phyloP scores from a whole-genome alignment of 2,888 invertebrate species.

The Platerodrilus igneus region DNA sequence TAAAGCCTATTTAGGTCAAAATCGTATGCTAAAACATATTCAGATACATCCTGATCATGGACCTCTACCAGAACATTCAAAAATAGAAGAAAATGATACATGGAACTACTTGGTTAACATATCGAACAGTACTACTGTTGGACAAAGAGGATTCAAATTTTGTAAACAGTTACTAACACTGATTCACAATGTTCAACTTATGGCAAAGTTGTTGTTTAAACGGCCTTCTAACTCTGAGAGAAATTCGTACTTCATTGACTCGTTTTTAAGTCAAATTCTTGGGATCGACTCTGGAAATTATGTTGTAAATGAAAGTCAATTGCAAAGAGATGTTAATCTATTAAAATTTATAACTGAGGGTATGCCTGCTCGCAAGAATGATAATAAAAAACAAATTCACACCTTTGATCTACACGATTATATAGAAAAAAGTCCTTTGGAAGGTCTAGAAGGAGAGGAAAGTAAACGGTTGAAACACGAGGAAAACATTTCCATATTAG shows the following conservation, averaged over 20 bases:
- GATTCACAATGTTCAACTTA: slow-evolving; percentile 37
- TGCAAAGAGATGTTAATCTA: slow-evolving; percentile 37
- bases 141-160: slow-evolving; percentile 38
- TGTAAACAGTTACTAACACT: slow-evolving; percentile 42
- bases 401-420: no score
- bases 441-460: no score
- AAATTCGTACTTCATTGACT: slow-evolving; percentile 38
- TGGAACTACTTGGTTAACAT: slow-evolving; percentile 43
- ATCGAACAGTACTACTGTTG: slow-evolving; percentile 37
- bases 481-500: no score
- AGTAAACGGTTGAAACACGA: no score
- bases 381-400: no score
- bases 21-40: slow-evolving; percentile 58
- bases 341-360: no score
- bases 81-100: slow-evolving; percentile 34
- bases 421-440: no score
- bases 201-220: slow-evolving; percentile 42
- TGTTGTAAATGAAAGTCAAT: slow-evolving; percentile 39
- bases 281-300: slow-evolving; percentile 41
- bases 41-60: slow-evolving; percentile 60
- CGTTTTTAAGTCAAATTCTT: slow-evolving; percentile 38
- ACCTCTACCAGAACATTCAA: slow-evolving; percentile 34
- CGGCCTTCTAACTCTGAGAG: slow-evolving; percentile 28
- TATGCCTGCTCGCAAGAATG: no score
- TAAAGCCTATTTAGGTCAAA: slow-evolving; percentile 60